A percentile compares a stretch with the other conserved stretches of the same genome.
These are phyloP conservation scores for Porites divaricata DNA, from an alignment of 92 coral and sea anemone species.

Conservation along the genomic window DNA sequence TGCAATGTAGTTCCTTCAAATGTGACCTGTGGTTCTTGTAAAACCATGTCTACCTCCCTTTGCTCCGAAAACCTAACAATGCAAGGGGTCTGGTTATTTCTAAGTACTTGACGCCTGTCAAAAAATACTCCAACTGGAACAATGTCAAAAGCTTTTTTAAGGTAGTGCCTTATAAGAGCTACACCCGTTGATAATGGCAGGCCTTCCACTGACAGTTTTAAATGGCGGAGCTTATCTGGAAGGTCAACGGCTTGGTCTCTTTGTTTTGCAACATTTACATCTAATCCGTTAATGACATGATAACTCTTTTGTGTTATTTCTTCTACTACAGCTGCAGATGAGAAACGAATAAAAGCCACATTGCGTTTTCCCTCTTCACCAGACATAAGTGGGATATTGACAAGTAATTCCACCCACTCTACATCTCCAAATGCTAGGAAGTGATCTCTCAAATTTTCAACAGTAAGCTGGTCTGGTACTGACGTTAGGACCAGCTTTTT, in stretches of 20 bases:
- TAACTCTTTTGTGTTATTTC: neutral
- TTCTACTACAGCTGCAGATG: neutral
- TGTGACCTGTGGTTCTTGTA: neutral
- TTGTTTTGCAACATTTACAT: constrained; percentile 1
- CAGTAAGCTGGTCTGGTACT: neutral
- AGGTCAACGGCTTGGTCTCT: neutral
- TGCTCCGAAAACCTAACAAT: neutral
- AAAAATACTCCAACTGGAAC: neutral
- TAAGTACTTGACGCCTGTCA: constrained; percentile 7
- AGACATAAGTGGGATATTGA: neutral
- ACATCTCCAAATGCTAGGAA: constrained; percentile 19
- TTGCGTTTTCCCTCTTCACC: neutral
- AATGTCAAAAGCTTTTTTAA: neutral
- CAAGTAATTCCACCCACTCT: neutral
- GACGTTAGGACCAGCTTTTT: neutral
- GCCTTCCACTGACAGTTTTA: constrained; percentile 23
- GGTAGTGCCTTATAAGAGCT: neutral
- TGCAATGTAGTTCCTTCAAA: constrained; percentile 13
- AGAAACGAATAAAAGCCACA: constrained; percentile 17
- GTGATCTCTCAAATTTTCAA: constrained; percentile 14
- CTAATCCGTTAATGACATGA: neutral
- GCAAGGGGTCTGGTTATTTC: constrained; percentile 1
- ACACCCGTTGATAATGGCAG: neutral
- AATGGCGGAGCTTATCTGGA: neutral
- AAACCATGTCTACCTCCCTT: neutral